Percentiles rank a stretch among this genome's conserved stretches.
Conservation (phyloP, 2,797 vertebrate genomes). For the Lutjanus argentimaculatus region DNA sequence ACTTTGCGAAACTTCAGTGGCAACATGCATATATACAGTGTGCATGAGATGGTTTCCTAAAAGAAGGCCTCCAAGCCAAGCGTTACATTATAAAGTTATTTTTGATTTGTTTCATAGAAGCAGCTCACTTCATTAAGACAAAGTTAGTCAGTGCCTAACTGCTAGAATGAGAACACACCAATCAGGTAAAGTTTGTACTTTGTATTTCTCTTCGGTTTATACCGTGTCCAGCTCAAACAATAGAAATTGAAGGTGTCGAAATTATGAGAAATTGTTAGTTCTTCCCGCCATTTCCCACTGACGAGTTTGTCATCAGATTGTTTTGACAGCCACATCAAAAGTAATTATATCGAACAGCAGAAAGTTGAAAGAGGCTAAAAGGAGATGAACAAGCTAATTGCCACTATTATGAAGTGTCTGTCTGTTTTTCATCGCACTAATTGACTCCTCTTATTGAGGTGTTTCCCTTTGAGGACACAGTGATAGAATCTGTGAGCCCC, state of each 20-base stretch:
- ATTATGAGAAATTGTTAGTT: conserved; percentile 20
- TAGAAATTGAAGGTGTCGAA: conserved; percentile 14
- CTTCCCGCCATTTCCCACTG: conserved; percentile 4
- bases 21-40: not conserved
- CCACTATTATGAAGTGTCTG: conserved; percentile 51
- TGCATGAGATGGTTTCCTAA: not conserved
- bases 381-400: conserved; percentile 55
- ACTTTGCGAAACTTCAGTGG: not conserved
- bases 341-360: conserved; percentile 42
- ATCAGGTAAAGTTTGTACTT: not conserved
- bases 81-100: not conserved
- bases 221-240: conserved; percentile 11
- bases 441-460: conserved; percentile 48
- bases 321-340: conserved; percentile 54
- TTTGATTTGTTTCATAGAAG: not conserved
- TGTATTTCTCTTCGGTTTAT: conserved; percentile 7
- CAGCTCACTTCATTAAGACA: conserved; percentile 20
- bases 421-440: conserved; percentile 46
- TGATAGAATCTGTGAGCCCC: conserved; percentile 12
- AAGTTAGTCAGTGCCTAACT: not conserved
- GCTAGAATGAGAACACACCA: not conserved
- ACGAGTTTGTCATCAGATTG: conserved; percentile 39
- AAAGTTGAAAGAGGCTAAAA: conserved; percentile 48
- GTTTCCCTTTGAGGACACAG: conserved; percentile 42
- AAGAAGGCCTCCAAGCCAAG: not conserved